Evolutionary conservation across 2,113 vertebrate species (phyloP).

Genomic region (Drymodes brunneopygia): DNA sequence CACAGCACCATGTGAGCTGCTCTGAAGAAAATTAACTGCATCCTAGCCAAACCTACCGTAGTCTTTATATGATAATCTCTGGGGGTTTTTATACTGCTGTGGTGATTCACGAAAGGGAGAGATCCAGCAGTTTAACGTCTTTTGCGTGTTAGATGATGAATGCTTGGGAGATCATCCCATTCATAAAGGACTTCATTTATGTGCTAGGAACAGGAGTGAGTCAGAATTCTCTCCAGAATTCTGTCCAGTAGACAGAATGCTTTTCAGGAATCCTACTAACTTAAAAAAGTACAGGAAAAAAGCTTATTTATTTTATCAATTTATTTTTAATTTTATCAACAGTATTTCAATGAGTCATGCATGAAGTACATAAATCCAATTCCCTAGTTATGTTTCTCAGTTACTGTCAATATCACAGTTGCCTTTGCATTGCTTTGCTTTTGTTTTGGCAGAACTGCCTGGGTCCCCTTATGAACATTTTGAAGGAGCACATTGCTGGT

Average conservation of each 20-base stretch:
- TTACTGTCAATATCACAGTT: neutral
- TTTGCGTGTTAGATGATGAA: neutral
- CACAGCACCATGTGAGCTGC: neutral
- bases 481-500: slow-evolving; percentile 84
- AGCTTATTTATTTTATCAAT: fast-evolving
- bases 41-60: neutral
- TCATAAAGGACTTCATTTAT: neutral
- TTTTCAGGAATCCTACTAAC: neutral
- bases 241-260: neutral
- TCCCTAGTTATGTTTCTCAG: fast-evolving
- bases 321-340: fast-evolving
- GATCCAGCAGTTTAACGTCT: neutral
- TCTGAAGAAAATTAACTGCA: neutral
- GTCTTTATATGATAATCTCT: neutral
- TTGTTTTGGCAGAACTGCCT: slow-evolving; percentile 73
- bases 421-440: neutral
- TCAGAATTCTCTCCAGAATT: neutral
- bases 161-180: neutral
- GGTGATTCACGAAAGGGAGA: neutral
- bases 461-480: slow-evolving; percentile 82
- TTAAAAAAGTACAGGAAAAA: neutral
- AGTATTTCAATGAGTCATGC: neutral
- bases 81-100: neutral
- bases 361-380: neutral
- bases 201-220: neutral